Percentiles rank a stretch among this genome's conserved stretches.
phyloP scores from a whole-genome alignment of 2,888 invertebrate genomes.

The Junonia oenone region DNA sequence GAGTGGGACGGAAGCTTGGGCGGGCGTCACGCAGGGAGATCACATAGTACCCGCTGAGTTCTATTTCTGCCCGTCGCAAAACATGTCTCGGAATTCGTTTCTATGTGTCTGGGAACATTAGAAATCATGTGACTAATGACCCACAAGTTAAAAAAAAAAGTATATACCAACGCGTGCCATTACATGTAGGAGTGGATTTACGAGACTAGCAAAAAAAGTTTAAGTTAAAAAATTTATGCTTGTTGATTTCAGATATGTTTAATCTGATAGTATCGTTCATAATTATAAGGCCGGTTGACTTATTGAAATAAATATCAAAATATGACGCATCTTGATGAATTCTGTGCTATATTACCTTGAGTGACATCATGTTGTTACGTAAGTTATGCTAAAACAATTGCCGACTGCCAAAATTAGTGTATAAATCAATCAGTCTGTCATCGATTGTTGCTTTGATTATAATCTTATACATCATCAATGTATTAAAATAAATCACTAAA shows the following conservation, averaged over 20 bases:
- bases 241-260: not conserved
- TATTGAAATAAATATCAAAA: slow-evolving; percentile 33
- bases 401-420: slow-evolving; percentile 49
- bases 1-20: slow-evolving; percentile 57
- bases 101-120: slow-evolving; percentile 74
- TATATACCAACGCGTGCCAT: slow-evolving; percentile 35
- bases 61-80: slow-evolving; percentile 75
- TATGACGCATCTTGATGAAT: slow-evolving; percentile 49
- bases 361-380: slow-evolving; percentile 54
- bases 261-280: not conserved
- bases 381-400: slow-evolving; percentile 48
- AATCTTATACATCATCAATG: slow-evolving; percentile 31
- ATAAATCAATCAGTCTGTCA: slow-evolving; percentile 52
- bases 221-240: not conserved
- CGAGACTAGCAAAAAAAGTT: not conserved
- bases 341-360: slow-evolving; percentile 47
- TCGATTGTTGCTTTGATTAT: slow-evolving; percentile 35
- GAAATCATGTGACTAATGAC: slow-evolving; percentile 76
- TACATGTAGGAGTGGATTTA: slow-evolving; percentile 20
- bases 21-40: slow-evolving; percentile 70
- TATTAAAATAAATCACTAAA: slow-evolving; percentile 28
- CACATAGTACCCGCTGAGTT: slow-evolving; percentile 72
- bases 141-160: slow-evolving; percentile 41
- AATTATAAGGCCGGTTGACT: not conserved
- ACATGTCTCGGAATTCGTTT: slow-evolving; percentile 79